A percentile compares a stretch with the other conserved stretches of the same genome.
These are phyloP conservation scores for Onthophagus sagittarius DNA, from an alignment of 2,888 invertebrate genomes.

Conservation along the genomic window DNA sequence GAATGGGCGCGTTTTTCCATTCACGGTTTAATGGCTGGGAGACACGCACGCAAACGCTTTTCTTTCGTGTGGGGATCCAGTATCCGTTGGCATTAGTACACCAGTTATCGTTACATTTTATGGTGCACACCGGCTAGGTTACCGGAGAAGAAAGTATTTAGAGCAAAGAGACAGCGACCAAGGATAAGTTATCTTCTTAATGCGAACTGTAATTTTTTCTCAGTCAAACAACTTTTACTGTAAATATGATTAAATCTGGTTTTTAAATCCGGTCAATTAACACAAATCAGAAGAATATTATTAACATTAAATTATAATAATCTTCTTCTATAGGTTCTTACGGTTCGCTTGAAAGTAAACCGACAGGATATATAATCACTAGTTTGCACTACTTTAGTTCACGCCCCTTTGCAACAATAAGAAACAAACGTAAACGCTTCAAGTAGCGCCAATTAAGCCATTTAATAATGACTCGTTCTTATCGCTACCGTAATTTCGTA, in stretches of 20 bases:
- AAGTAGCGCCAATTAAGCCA: background rate
- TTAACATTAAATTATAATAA: background rate
- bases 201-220: background rate
- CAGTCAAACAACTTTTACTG: background rate
- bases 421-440: background rate
- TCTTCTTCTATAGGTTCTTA: background rate
- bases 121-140: background rate
- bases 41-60: conserved; percentile 4
- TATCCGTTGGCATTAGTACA: background rate
- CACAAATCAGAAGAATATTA: too few relatives aligned
- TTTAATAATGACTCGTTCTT: background rate
- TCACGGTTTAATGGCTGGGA: background rate
- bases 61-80: conserved; percentile 5
- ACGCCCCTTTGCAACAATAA: background rate
- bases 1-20: conserved; percentile 7
- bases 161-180: conserved; percentile 7
- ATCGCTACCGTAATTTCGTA: background rate
- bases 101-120: conserved; percentile 14
- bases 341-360: background rate
- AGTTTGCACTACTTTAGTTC: background rate
- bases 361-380: background rate
- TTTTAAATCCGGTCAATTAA: too few relatives aligned
- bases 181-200: conserved; percentile 9
- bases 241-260: background rate
- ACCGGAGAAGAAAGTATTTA: conserved; percentile 7